A percentile compares a stretch with the other conserved stretches of the same genome.
Evolutionary conservation across 2,888 invertebrate species (phyloP).

Genomic region (Rhingia campestris): DNA sequence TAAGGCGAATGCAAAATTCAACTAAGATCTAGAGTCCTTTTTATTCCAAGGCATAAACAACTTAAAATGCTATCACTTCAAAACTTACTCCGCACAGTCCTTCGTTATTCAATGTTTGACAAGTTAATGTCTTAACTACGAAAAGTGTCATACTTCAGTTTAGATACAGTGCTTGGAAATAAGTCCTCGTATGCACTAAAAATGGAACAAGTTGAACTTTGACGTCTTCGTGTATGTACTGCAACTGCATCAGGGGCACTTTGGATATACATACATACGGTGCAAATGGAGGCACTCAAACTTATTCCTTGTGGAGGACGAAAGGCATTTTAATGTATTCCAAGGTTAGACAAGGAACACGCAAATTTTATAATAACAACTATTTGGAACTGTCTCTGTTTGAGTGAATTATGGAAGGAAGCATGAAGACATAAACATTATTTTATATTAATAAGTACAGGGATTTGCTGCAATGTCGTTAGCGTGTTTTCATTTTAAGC

Average conservation of each 20-base stretch:
- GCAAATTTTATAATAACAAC: not conserved
- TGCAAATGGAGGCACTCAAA: slow-evolving; percentile 6
- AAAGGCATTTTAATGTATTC: not conserved
- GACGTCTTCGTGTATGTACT: not conserved
- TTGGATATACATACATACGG: not conserved
- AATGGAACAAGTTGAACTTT: slow-evolving; percentile 9
- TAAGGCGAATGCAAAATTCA: not conserved
- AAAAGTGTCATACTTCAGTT: slow-evolving; percentile 22
- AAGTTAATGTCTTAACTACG: slow-evolving; percentile 18
- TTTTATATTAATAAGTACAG: slow-evolving; percentile 15
- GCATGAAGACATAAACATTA: not conserved
- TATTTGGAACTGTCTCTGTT: slow-evolving; percentile 13
- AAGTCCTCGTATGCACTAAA: not conserved
- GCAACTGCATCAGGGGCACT: slow-evolving; percentile 10
- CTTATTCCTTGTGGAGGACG: not conserved
- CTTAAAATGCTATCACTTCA: slow-evolving; percentile 2
- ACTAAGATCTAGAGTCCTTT: not conserved
- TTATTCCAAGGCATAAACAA: slow-evolving; percentile 1
- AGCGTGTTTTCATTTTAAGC: not conserved
- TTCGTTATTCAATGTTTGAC: slow-evolving; percentile 1
- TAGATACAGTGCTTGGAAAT: not conserved
- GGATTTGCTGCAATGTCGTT: not conserved
- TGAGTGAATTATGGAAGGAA: slow-evolving; percentile 3
- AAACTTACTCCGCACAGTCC: slow-evolving; percentile 1
- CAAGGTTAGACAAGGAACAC: slow-evolving; percentile 18